These are phyloP conservation scores for Sylvia atricapilla DNA, from an alignment of 2,113 vertebrate species.

Conservation along the genomic window DNA sequence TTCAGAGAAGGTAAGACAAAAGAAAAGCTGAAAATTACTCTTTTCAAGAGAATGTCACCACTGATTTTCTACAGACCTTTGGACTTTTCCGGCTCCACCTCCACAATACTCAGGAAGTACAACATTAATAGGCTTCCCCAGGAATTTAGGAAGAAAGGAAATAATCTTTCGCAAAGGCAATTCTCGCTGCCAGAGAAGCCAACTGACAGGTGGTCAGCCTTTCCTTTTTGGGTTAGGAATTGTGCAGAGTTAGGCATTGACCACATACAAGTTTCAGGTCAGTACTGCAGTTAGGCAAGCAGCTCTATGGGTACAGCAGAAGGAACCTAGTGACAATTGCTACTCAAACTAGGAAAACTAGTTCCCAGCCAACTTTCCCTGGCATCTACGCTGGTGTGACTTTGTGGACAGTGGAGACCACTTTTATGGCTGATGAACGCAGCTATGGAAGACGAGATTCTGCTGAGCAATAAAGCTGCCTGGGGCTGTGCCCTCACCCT, in stretches of 20 bases:
- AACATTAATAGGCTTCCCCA: not conserved
- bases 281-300: not conserved
- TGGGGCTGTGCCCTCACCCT: not conserved
- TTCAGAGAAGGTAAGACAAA: not conserved
- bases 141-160: not conserved
- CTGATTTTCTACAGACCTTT: not conserved
- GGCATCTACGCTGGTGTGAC: not conserved
- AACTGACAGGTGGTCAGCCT: not conserved
- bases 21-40: not conserved
- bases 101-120: not conserved
- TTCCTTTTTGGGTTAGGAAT: not conserved
- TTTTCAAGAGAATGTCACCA: not conserved
- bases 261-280: not conserved
- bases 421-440: accelerated
- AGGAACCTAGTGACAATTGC: not conserved
- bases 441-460: not conserved
- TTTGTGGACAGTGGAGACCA: not conserved
- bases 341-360: not conserved
- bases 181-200: not conserved
- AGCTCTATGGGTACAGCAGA: not conserved
- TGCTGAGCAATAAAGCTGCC: not conserved
- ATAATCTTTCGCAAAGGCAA: not conserved
- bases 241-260: not conserved
- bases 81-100: not conserved
- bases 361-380: not conserved